Conservation (phyloP, 2,113 vertebrate species). For the Engystomops pustulosus region DNA sequence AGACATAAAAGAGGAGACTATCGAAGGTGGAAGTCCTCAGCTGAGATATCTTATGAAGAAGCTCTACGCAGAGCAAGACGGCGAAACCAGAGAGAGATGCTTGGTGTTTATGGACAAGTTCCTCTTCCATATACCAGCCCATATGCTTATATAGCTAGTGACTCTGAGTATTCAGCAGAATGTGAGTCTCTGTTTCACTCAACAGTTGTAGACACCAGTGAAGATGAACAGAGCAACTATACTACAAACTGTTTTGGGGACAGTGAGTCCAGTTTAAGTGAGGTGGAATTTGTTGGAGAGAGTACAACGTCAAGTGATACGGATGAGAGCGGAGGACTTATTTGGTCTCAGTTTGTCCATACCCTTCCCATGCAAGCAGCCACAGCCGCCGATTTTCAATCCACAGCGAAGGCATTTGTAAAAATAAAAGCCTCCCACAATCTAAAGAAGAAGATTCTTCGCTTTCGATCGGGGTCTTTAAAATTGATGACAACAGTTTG, state of each 20-base stretch:
- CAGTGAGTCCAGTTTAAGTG: slow-evolving; percentile 89
- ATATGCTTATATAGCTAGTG: slow-evolving; percentile 81
- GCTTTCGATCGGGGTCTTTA: slow-evolving; percentile 89
- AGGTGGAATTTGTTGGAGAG: slow-evolving; percentile 81
- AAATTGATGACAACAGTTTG: slow-evolving; percentile 96
- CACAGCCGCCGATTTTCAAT: slow-evolving; percentile 70
- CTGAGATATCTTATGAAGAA: slow-evolving; percentile 80
- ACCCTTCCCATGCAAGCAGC: slow-evolving; percentile 72
- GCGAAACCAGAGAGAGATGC: slow-evolving; percentile 72
- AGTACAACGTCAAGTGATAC: slow-evolving; percentile 84
- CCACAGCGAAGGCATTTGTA: slow-evolving; percentile 81
- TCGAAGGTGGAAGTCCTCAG: slow-evolving; percentile 76
- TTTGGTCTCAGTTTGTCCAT: slow-evolving; percentile 87
- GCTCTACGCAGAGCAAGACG: slow-evolving; percentile 74
- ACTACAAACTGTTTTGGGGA: slow-evolving; percentile 94
- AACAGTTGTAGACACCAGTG: slow-evolving; percentile 90
- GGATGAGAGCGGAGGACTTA: slow-evolving; percentile 83
- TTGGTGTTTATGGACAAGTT: slow-evolving; percentile 69
- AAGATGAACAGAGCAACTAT: slow-evolving; percentile 89
- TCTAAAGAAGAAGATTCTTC: slow-evolving; percentile 95
- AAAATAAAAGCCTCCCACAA: slow-evolving; percentile 96
- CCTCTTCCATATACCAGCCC: slow-evolving; percentile 76
- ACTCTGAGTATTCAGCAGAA: slow-evolving; percentile 94
- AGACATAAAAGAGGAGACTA: slow-evolving; percentile 86
- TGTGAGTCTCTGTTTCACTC: slow-evolving; percentile 93